These are phyloP conservation scores for Drosophila paracracens DNA, from an alignment of 2,888 invertebrate genomes.

Conservation along the genomic window DNA sequence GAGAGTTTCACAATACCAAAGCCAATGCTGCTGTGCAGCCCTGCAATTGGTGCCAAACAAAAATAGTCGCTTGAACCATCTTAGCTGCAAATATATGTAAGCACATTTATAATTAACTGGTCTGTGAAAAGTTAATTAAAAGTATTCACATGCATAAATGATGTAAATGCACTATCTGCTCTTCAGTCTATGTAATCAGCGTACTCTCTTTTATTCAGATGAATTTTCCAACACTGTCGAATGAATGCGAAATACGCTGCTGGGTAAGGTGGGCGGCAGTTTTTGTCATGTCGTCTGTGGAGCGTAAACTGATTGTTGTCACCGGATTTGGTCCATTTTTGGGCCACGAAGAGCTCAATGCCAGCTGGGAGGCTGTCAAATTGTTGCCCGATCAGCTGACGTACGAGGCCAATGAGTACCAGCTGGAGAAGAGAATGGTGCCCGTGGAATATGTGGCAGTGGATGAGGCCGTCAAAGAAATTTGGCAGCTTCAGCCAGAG, in stretches of 20 bases:
- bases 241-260: neutral
- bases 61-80: neutral
- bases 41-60: neutral
- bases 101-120: neutral
- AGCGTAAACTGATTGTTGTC: conserved; percentile 85
- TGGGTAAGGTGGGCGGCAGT: conserved; percentile 27
- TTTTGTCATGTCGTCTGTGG: conserved; percentile 61
- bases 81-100: neutral
- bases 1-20: neutral
- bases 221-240: conserved; percentile 27
- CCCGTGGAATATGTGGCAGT: conserved; percentile 89
- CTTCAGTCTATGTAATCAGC: neutral
- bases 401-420: conserved; percentile 84
- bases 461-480: conserved; percentile 86
- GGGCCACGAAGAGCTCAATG: conserved; percentile 88
- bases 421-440: conserved; percentile 86
- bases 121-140: neutral
- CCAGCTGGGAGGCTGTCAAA: conserved; percentile 92
- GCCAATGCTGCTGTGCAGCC: neutral
- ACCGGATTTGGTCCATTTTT: conserved; percentile 93
- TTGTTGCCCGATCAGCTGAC: conserved; percentile 85
- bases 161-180: neutral
- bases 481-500: conserved; percentile 89
- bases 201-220: conserved; percentile 2
- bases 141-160: neutral